Conservation (phyloP, 2,888 invertebrate species). For the Sussaba pulchella region DNA sequence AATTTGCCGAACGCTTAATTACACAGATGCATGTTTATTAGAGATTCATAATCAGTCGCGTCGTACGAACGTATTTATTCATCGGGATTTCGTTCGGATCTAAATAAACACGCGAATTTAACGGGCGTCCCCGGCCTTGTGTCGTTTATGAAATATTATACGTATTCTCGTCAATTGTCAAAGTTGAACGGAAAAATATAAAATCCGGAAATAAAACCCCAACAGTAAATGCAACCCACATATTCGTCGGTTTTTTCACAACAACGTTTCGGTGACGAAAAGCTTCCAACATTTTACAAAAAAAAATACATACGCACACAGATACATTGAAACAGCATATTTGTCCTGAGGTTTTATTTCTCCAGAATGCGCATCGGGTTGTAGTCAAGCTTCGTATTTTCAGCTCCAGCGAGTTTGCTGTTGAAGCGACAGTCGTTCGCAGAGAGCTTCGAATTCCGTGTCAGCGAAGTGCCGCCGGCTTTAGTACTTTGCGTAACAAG, state of each 20-base stretch:
- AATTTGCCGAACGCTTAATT: neutral
- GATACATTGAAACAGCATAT: neutral
- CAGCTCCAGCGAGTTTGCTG: constrained; percentile 3
- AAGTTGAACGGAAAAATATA: neutral
- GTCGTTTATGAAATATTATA: too few species aligned
- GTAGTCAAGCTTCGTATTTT: neutral
- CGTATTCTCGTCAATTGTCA: neutral
- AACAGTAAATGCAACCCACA: neutral
- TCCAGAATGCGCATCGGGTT: neutral
- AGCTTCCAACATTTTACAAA: too few species aligned
- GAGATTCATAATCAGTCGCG: neutral
- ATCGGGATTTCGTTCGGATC: neutral
- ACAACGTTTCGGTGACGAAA: too few species aligned
- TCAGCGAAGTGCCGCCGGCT: constrained; percentile 1
- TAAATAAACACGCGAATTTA: neutral
- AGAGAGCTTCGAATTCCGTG: neutral
- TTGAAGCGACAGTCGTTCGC: constrained; percentile 14
- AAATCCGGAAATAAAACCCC: neutral
- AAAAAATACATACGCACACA: too few species aligned
- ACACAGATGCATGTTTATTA: neutral
- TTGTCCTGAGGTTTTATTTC: neutral
- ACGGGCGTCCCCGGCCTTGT: neutral
- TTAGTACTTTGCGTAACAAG: constrained; percentile 10
- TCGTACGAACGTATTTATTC: neutral
- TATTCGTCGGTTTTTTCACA: neutral